Conservation (phyloP, 2,888 invertebrate species). For the Ophonus ardosiacus region DNA sequence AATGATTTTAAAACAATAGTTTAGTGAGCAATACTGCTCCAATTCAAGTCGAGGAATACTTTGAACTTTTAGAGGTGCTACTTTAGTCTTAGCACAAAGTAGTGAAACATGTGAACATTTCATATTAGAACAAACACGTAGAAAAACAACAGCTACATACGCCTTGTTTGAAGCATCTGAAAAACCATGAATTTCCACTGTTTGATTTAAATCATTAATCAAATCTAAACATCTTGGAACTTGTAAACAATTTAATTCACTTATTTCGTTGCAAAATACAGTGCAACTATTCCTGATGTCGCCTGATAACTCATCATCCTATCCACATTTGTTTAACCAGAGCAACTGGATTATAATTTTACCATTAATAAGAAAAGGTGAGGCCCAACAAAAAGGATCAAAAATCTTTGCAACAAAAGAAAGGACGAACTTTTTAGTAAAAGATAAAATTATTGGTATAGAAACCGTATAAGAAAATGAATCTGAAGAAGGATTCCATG, state of each 20-base stretch:
- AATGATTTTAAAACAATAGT: neutral
- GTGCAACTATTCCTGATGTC: no score
- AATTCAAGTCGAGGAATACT: neutral
- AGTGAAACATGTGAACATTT: neutral
- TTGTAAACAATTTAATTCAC: neutral
- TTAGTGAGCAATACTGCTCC: neutral
- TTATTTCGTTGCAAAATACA: neutral
- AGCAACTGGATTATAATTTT: no score
- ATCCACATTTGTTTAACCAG: neutral
- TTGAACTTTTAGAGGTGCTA: neutral
- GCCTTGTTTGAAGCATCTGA: no score
- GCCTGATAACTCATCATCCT: neutral
- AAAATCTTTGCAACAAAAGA: neutral
- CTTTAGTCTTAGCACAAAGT: neutral
- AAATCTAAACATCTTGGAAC: neutral
- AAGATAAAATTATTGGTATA: neutral
- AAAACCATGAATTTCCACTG: neutral
- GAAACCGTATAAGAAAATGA: neutral
- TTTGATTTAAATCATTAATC: neutral
- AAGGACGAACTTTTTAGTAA: neutral
- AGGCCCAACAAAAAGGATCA: neutral
- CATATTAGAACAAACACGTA: neutral
- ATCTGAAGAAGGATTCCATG: conserved; percentile 1
- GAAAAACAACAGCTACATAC: no score
- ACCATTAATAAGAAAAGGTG: neutral